These are phyloP conservation scores for Isurus oxyrinchus DNA, from an alignment of 2,113 vertebrate genomes.

Conservation along the genomic window DNA sequence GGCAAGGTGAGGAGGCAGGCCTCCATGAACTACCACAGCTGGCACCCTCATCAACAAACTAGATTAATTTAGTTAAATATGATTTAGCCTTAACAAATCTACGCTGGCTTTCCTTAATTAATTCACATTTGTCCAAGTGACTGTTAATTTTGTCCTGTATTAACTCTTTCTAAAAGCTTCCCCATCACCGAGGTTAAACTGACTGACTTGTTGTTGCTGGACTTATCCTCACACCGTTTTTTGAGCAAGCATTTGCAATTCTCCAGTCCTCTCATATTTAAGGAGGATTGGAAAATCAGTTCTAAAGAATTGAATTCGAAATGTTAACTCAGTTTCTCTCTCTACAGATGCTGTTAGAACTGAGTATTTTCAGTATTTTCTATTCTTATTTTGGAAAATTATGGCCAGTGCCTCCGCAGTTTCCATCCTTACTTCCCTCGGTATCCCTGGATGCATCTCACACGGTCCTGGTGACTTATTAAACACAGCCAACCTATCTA, in stretches of 20 bases:
- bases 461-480: too few relatives aligned
- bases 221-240: neutral
- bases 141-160: neutral
- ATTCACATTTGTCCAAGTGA: neutral
- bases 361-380: too few relatives aligned
- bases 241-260: neutral
- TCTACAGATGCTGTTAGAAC: too few relatives aligned
- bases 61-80: neutral
- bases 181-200: neutral
- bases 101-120: neutral
- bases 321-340: too few relatives aligned
- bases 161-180: neutral
- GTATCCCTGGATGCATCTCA: too few relatives aligned
- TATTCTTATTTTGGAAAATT: neutral
- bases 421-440: neutral
- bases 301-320: too few relatives aligned
- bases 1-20: too few relatives aligned
- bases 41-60: too few relatives aligned
- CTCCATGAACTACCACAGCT: too few relatives aligned
- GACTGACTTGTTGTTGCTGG: neutral
- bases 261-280: neutral
- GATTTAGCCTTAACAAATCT: neutral
- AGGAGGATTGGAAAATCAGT: neutral
- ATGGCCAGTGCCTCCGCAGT: neutral
- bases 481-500: too few relatives aligned